phyloP scores from a whole-genome alignment of 2,113 vertebrate species.

The Cebus imitator region DNA sequence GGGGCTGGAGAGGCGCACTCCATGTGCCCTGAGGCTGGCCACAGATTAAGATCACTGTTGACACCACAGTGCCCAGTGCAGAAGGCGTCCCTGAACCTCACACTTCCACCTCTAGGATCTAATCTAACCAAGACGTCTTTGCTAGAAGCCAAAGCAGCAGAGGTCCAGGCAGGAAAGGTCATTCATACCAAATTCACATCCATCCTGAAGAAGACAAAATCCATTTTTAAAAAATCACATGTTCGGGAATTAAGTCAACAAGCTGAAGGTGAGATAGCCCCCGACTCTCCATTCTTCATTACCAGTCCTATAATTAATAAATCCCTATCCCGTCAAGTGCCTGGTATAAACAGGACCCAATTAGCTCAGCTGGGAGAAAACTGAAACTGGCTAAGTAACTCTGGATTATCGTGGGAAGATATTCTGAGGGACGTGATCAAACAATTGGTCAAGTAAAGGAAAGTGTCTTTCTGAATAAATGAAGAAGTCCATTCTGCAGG shows the following conservation, averaged over 20 bases:
- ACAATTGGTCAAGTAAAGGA: background rate
- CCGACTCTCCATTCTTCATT: background rate
- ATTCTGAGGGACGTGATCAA: background rate
- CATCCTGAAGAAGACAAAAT: background rate
- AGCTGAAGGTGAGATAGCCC: background rate
- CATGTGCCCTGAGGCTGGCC: background rate
- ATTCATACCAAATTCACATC: background rate
- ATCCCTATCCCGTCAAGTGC: background rate
- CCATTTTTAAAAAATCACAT: background rate
- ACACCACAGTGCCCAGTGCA: accelerated
- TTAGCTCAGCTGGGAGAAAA: background rate
- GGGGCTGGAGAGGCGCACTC: background rate
- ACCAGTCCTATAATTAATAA: background rate
- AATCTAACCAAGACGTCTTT: background rate
- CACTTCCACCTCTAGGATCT: background rate
- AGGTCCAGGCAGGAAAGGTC: background rate
- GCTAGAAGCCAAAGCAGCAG: background rate
- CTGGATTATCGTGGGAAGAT: background rate
- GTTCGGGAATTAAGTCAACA: background rate
- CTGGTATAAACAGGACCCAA: background rate
- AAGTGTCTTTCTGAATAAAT: background rate
- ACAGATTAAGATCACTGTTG: accelerated
- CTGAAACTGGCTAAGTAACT: background rate
- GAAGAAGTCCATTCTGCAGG: background rate
- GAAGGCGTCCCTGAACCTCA: accelerated